These are phyloP conservation scores for Apodemus speciosus DNA, from an alignment of 2,113 vertebrate genomes.

Conservation along the genomic window DNA sequence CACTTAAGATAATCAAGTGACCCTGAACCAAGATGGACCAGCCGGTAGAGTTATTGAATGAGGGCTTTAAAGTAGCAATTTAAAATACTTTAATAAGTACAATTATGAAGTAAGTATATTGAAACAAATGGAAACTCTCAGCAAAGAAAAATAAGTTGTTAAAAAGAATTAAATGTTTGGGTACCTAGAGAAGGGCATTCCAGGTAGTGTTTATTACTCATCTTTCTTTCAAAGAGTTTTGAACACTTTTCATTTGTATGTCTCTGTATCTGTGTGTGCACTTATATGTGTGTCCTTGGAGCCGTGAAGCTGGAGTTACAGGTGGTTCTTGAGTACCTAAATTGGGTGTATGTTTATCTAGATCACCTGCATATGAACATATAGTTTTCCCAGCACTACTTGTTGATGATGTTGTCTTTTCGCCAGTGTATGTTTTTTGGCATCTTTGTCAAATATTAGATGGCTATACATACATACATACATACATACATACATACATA, in stretches of 20 bases:
- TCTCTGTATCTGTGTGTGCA: no score
- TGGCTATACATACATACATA: neutral
- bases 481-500: no score
- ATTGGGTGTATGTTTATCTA: neutral
- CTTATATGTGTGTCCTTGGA: neutral
- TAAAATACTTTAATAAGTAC: constrained; percentile 21
- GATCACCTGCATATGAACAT: no score
- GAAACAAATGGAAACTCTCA: constrained; percentile 45
- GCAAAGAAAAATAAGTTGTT: constrained; percentile 43
- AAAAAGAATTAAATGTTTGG: neutral
- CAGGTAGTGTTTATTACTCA: neutral
- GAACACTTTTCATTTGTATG: neutral
- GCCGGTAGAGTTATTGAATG: neutral
- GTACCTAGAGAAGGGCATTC: neutral
- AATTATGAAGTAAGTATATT: neutral
- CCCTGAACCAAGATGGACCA: neutral
- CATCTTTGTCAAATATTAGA: neutral
- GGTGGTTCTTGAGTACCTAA: neutral
- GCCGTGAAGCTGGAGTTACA: no score
- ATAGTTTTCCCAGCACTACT: neutral
- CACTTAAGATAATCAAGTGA: neutral
- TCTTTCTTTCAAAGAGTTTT: neutral
- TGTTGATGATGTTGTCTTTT: neutral
- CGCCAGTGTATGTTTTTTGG: neutral
- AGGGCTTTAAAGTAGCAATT: constrained; percentile 34